Conservation (phyloP, 1,140 invertebrate species). For the Parapsyche elsis region DNA sequence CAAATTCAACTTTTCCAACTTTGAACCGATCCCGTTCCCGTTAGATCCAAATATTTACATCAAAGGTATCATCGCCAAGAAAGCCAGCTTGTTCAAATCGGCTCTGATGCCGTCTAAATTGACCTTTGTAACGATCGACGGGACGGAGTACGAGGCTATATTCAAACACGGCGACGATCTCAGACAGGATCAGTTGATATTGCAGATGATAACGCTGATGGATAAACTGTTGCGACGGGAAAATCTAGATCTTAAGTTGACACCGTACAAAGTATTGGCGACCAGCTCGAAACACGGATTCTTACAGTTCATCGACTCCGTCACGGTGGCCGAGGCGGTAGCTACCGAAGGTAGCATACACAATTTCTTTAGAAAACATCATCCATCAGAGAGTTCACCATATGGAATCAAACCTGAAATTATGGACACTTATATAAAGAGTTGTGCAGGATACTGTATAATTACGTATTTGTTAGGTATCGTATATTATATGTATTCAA, state of each 20-base stretch:
- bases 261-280: constrained; percentile 92
- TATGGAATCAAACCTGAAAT: constrained; percentile 93
- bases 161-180: constrained; percentile 99
- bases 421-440: constrained; percentile 98
- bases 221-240: constrained; percentile 93
- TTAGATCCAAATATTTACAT: constrained; percentile 93
- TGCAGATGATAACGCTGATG: constrained; percentile 98
- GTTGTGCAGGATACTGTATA: constrained; percentile 98
- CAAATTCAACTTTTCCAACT: constrained; percentile 91
- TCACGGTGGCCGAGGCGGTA: constrained; percentile 91
- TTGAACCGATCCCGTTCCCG: constrained; percentile 93
- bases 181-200: constrained; percentile 97
- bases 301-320: constrained; percentile 96
- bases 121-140: constrained; percentile 86
- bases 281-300: constrained; percentile 97
- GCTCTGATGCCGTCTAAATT: constrained; percentile 97
- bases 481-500: constrained; percentile 49
- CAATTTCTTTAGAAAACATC: constrained; percentile 90
- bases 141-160: constrained; percentile 93
- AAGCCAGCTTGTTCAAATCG: constrained; percentile 95
- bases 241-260: constrained; percentile 95
- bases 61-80: constrained; percentile 88
- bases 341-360: constrained; percentile 88
- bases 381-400: constrained; percentile 86
- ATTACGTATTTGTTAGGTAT: constrained; percentile 94